Conservation (phyloP, 2,888 invertebrate species). For the Sialis fuliginosa region DNA sequence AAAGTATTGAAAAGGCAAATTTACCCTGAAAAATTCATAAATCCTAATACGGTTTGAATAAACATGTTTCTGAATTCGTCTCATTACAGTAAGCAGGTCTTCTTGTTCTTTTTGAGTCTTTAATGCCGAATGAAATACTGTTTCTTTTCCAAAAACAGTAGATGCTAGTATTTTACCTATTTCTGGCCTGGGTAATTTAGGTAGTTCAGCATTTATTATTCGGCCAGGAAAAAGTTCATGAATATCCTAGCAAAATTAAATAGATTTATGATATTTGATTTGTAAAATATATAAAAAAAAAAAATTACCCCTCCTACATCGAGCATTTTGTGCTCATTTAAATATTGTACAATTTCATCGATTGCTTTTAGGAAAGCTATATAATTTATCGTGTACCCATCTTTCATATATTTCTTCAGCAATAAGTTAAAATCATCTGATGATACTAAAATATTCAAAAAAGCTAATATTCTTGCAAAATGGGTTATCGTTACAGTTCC, state of each 20-base stretch:
- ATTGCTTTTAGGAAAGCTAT: slow-evolving; percentile 53
- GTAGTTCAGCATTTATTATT: slow-evolving; percentile 46
- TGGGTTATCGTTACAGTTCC: slow-evolving; percentile 62
- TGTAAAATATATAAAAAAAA: not conserved
- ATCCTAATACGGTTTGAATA: slow-evolving; percentile 43
- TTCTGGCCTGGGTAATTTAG: slow-evolving; percentile 49
- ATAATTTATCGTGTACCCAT: slow-evolving; percentile 61
- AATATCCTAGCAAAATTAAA: slow-evolving; percentile 24
- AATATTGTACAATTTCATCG: slow-evolving; percentile 43
- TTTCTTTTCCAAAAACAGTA: slow-evolving; percentile 32
- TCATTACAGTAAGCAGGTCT: slow-evolving; percentile 35
- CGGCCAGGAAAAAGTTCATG: slow-evolving; percentile 40
- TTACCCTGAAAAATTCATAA: slow-evolving; percentile 49
- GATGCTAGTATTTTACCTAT: slow-evolving; percentile 33
- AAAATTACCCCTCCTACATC: slow-evolving; percentile 34
- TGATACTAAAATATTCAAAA: slow-evolving; percentile 48
- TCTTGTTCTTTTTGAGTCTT: slow-evolving; percentile 28
- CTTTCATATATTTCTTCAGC: slow-evolving; percentile 56
- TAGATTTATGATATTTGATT: not conserved
- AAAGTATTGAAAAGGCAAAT: not conserved
- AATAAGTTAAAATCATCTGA: slow-evolving; percentile 55
- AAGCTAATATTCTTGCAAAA: slow-evolving; percentile 55
- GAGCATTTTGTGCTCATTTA: slow-evolving; percentile 31
- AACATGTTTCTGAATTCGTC: slow-evolving; percentile 48
- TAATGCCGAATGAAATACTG: slow-evolving; percentile 40